Conservation (phyloP, 2,797 vertebrate species). For the Triplophysa yarkandensis region DNA sequence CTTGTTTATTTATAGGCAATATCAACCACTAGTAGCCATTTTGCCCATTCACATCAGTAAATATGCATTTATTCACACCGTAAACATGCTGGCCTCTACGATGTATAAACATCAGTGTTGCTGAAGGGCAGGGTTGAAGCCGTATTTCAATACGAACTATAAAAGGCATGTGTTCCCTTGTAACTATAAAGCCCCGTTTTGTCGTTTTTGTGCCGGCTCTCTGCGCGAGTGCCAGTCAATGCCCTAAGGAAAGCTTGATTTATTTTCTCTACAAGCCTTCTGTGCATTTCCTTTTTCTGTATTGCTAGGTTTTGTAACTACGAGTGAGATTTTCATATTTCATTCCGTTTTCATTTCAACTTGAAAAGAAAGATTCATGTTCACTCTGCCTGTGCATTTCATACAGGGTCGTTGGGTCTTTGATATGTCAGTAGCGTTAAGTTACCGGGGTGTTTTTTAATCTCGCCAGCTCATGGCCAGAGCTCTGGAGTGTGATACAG, state of each 20-base stretch:
- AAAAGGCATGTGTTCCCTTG: conserved; percentile 67
- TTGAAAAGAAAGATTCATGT: conserved; percentile 51
- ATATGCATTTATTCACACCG: background rate
- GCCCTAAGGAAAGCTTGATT: conserved; percentile 75
- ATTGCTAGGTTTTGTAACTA: conserved; percentile 10
- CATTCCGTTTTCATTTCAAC: conserved; percentile 21
- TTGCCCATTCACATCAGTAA: background rate
- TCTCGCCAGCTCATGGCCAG: conserved; percentile 73
- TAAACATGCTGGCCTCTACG: conserved; percentile 72
- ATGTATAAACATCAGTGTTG: conserved; percentile 50
- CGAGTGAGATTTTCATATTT: background rate
- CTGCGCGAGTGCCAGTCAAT: conserved; percentile 68
- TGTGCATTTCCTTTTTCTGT: conserved; percentile 20
- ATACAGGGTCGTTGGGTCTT: conserved; percentile 43
- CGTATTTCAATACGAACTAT: conserved; percentile 66
- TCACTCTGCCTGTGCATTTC: conserved; percentile 25
- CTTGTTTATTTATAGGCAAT: background rate
- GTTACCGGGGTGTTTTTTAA: conserved; percentile 66
- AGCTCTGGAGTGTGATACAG: conserved; percentile 68
- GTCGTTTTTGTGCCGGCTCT: conserved; percentile 68
- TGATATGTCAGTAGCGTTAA: conserved; percentile 61
- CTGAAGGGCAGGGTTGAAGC: conserved; percentile 57
- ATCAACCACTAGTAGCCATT: background rate
- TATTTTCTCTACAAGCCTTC: conserved; percentile 69
- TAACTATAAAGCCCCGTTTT: conserved; percentile 67